Evolutionary conservation across 2,888 invertebrate genomes (phyloP).

Genomic region (Napeogenes sylphis): DNA sequence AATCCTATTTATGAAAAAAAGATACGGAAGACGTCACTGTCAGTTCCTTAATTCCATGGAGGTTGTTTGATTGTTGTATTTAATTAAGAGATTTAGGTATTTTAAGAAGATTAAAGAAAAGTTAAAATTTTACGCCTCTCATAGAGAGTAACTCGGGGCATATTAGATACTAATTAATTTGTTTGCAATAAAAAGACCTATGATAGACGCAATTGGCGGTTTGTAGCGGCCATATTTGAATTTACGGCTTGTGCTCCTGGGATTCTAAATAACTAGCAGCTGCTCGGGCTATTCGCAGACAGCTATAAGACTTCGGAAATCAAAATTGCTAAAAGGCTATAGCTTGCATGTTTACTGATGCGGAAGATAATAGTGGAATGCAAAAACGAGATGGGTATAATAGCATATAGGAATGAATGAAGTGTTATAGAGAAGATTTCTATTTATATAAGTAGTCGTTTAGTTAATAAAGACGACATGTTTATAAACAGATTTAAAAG

Average conservation of each 20-base stretch:
- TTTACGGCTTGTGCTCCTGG: slow-evolving; percentile 56
- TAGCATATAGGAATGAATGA: not conserved
- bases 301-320: slow-evolving; percentile 44
- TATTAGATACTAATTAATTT: too few species aligned
- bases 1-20: too few species aligned
- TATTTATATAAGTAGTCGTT: slow-evolving; percentile 23
- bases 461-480: slow-evolving; percentile 33
- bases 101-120: too few species aligned
- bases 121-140: too few species aligned
- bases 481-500: slow-evolving; percentile 49
- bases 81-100: too few species aligned
- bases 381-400: not conserved
- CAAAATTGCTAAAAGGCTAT: slow-evolving; percentile 35
- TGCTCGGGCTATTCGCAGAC: slow-evolving; percentile 49
- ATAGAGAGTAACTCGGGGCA: too few species aligned
- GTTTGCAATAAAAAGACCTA: too few species aligned
- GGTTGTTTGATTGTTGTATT: too few species aligned
- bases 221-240: slow-evolving; percentile 63
- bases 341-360: slow-evolving; percentile 10
- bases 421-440: not conserved
- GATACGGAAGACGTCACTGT: too few species aligned
- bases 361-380: not conserved
- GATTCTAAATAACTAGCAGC: slow-evolving; percentile 57
- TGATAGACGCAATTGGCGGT: slow-evolving; percentile 47
- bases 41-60: too few species aligned